Evolutionary conservation across 1,140 invertebrate species (phyloP).

Genomic region (Pissodes strobi): DNA sequence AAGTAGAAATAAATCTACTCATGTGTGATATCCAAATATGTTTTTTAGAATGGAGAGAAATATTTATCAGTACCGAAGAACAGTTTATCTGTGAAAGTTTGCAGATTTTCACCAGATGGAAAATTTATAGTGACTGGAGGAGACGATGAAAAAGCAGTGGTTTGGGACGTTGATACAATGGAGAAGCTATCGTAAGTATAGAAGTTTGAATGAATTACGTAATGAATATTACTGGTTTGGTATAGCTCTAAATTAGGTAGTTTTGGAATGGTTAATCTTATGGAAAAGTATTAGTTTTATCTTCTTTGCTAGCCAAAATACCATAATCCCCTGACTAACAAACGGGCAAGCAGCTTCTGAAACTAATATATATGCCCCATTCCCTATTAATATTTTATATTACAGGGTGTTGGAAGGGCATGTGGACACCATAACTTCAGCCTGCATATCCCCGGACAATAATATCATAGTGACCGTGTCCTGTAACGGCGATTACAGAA

Average conservation of each 20-base stretch:
- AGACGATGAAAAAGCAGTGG: conserved; percentile 71
- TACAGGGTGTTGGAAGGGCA: conserved; percentile 62
- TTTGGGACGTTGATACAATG: conserved; percentile 67
- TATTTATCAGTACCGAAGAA: conserved; percentile 45
- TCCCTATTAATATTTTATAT: too few relatives aligned
- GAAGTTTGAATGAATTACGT: too few relatives aligned
- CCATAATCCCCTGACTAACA: too few relatives aligned
- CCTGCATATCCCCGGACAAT: conserved; percentile 69
- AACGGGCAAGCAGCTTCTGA: too few relatives aligned
- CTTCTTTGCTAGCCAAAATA: too few relatives aligned
- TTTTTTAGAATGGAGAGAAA: conserved; percentile 51
- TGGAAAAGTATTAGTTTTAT: too few relatives aligned
- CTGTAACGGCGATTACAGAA: conserved; percentile 65
- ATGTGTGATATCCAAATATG: too few relatives aligned
- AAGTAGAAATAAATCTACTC: too few relatives aligned
- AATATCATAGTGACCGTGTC: conserved; percentile 67
- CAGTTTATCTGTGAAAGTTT: conserved; percentile 57
- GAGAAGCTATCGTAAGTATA: conserved; percentile 58
- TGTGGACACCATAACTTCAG: conserved; percentile 63
- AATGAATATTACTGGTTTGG: too few relatives aligned
- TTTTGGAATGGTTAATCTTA: too few relatives aligned
- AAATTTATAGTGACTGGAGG: conserved; percentile 68
- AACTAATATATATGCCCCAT: too few relatives aligned
- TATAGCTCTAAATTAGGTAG: too few relatives aligned
- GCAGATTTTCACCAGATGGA: conserved; percentile 69